Evolutionary conservation across 2,888 invertebrate genomes (phyloP).

Genomic region (Piscicola geometra): DNA sequence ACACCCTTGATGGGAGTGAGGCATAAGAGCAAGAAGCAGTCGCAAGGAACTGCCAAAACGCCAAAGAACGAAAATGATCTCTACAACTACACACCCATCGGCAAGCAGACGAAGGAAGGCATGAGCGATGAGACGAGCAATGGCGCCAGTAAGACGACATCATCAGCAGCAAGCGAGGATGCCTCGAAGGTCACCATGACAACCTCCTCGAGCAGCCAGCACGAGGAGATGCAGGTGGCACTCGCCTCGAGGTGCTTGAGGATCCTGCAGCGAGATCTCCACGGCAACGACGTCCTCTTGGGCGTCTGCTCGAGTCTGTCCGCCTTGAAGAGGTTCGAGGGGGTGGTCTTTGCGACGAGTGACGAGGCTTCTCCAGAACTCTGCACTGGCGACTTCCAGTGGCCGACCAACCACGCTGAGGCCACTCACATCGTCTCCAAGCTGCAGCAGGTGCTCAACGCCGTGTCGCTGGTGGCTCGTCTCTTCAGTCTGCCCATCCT

Average conservation of each 20-base stretch:
- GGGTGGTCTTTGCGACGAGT: too few relatives aligned
- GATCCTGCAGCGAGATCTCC: constrained; percentile 68
- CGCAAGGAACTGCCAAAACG: neutral
- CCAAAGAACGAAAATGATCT: neutral
- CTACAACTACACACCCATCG: neutral
- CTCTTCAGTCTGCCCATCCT: constrained; percentile 79
- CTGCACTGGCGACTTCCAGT: constrained; percentile 64
- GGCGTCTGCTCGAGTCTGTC: constrained; percentile 77
- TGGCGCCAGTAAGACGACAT: neutral
- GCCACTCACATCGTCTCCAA: constrained; percentile 69
- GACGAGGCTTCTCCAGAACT: constrained; percentile 45
- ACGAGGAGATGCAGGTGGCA: constrained; percentile 57
- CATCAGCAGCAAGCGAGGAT: too few relatives aligned
- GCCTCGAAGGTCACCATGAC: neutral
- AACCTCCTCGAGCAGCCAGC: constrained; percentile 39
- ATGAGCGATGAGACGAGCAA: neutral
- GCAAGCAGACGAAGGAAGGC: neutral
- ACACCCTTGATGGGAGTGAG: too few relatives aligned
- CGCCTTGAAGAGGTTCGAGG: constrained; percentile 58
- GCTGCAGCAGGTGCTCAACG: constrained; percentile 68
- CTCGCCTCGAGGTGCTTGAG: constrained; percentile 73
- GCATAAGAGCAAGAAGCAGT: neutral
- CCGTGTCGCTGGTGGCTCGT: constrained; percentile 75
- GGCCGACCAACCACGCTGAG: constrained; percentile 68
- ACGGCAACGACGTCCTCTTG: constrained; percentile 75